Evolutionary conservation across 2,888 invertebrate genomes (phyloP).

Genomic region (Sarcophaga rosellei): DNA sequence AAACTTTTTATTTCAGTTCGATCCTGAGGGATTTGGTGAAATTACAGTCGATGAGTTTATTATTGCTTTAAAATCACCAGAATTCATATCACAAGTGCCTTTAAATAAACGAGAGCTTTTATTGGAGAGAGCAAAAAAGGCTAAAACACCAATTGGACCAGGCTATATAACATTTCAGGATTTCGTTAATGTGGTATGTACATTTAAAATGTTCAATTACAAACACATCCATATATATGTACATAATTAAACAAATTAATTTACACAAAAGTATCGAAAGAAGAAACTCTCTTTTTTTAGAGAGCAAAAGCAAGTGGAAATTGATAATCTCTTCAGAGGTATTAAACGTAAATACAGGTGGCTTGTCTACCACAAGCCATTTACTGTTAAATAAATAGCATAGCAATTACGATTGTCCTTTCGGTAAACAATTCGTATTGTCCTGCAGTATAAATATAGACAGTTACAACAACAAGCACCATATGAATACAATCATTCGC

Average conservation of each 20-base stretch:
- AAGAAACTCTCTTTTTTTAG: background rate
- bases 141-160: conserved; percentile 83
- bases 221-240: no score
- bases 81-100: conserved; percentile 89
- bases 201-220: background rate
- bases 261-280: background rate
- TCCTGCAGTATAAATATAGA: background rate
- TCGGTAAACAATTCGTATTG: background rate
- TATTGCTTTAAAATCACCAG: conserved; percentile 88
- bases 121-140: conserved; percentile 87
- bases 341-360: conserved; percentile 59
- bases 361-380: background rate
- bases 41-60: conserved; percentile 93
- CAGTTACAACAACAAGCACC: background rate
- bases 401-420: background rate
- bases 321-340: background rate
- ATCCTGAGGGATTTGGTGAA: conserved; percentile 96
- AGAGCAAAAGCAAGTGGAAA: background rate
- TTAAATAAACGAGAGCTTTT: conserved; percentile 89
- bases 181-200: conserved; percentile 97
- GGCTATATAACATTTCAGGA: conserved; percentile 95
- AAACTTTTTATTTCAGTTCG: conserved; percentile 84
- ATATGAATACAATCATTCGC: no score
- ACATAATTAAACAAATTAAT: background rate
- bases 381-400: background rate